Conservation (phyloP, 2,797 vertebrate species). For the Bryconaethiops microstoma region DNA sequence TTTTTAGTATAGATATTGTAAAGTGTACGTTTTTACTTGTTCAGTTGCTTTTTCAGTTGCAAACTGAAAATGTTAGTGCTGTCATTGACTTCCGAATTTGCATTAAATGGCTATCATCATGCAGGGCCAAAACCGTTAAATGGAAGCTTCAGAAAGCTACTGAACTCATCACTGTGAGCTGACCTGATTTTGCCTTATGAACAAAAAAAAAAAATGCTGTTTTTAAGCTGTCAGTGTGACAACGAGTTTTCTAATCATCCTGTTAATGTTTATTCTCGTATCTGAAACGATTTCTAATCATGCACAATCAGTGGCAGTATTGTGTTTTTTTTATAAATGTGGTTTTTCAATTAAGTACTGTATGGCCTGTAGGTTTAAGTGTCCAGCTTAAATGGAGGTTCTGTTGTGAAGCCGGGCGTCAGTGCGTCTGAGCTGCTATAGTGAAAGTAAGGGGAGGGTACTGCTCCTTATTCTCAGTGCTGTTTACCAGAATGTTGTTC, state of each 20-base stretch:
- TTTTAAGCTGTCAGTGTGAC: constrained; percentile 79
- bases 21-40: constrained; percentile 28
- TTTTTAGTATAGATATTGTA: constrained; percentile 42
- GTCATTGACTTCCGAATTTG: constrained; percentile 30
- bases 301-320: constrained; percentile 50
- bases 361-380: constrained; percentile 46
- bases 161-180: constrained; percentile 85
- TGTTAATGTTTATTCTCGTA: constrained; percentile 71
- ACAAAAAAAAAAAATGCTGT: constrained; percentile 79
- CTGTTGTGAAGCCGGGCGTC: constrained; percentile 38
- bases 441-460: constrained; percentile 57
- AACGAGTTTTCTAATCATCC: constrained; percentile 79
- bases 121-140: constrained; percentile 32
- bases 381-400: constrained; percentile 46
- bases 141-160: constrained; percentile 65
- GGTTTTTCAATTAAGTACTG: constrained; percentile 51
- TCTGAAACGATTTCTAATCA: constrained; percentile 57
- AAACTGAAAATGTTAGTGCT: constrained; percentile 29
- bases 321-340: constrained; percentile 50
- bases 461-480: constrained; percentile 59
- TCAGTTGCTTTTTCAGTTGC: constrained; percentile 31
- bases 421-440: constrained; percentile 35
- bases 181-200: constrained; percentile 86
- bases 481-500: constrained; percentile 56
- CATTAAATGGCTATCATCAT: constrained; percentile 45